Conservation (phyloP, 2,797 vertebrate species). For the Sebastes reedi region DNA sequence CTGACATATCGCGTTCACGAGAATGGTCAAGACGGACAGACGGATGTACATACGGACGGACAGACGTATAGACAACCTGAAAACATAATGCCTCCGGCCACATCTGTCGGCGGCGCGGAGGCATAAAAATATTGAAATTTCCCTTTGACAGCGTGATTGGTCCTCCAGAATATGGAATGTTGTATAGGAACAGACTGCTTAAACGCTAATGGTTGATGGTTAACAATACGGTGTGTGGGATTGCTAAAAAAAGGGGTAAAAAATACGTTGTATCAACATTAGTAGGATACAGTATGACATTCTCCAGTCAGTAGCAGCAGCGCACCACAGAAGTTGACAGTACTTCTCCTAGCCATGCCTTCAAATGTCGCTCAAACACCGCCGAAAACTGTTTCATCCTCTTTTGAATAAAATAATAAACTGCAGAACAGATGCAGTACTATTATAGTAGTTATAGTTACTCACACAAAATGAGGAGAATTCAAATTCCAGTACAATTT, state of each 20-base stretch:
- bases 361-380: too few species aligned
- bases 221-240: background rate
- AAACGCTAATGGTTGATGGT: too few species aligned
- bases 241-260: background rate
- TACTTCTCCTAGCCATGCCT: background rate
- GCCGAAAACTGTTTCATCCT: background rate
- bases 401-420: background rate
- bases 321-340: background rate
- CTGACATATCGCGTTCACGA: too few species aligned
- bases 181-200: background rate
- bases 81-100: too few species aligned
- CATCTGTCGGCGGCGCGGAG: too few species aligned
- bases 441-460: background rate
- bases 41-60: too few species aligned
- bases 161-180: background rate
- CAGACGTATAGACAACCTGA: too few species aligned
- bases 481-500: background rate
- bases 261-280: background rate
- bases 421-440: background rate
- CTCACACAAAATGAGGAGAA: background rate
- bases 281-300: background rate
- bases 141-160: background rate
- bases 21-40: too few species aligned
- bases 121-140: too few species aligned
- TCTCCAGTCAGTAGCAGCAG: background rate